Evolutionary conservation across 2,888 invertebrate genomes (phyloP), one percentile per base, ranked within the genome.

Genomic region (Pantelozetes paolii): DNA sequence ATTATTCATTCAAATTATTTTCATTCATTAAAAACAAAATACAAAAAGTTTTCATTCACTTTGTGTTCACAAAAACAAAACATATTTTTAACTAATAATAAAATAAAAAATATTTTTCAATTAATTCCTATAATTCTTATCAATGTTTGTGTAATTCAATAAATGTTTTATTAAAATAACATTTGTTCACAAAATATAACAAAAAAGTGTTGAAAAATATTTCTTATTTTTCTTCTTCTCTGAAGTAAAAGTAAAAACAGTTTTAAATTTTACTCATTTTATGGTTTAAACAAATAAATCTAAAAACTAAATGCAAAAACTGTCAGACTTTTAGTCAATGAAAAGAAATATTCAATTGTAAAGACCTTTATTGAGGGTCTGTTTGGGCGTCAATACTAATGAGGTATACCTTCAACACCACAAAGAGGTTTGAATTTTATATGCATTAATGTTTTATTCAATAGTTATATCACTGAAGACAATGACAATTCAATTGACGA

Each of bases 381-480:
- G 57, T 11, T 15, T 2, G 45, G 45, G 45, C 11, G 45, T 45
- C 45, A 45, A 45, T n/a, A n/a, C n/a, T n/a, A n/a, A n/a, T n/a
- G n/a, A n/a, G n/a, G n/a, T n/a, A n/a, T n/a, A n/a, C n/a, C n/a
- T n/a, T n/a, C n/a, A n/a, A n/a, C n/a, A n/a, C n/a, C n/a, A n/a
- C n/a, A n/a, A n/a, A 36, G 9, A 9, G 45, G 18, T 15, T 45
- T 45, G 11, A 15, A 11, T 15, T 45, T 45, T 45, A 15, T 45
- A 45, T 45, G n/a, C n/a, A n/a, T 45, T 45, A 9, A 9, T 15
- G 18, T 45, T 18, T 18, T 45, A 45, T 45, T 57, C 28, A 30
- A n/a, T 57, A 26, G 57, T 57, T 57, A 57, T 30, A 28, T 57
- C 45, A 45, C n/a, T 48, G 13, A 57, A 57, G 11, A 23, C 57